These are phyloP conservation scores for Euplexia lucipara DNA, from an alignment of 2,888 invertebrate species.

Conservation along the genomic window DNA sequence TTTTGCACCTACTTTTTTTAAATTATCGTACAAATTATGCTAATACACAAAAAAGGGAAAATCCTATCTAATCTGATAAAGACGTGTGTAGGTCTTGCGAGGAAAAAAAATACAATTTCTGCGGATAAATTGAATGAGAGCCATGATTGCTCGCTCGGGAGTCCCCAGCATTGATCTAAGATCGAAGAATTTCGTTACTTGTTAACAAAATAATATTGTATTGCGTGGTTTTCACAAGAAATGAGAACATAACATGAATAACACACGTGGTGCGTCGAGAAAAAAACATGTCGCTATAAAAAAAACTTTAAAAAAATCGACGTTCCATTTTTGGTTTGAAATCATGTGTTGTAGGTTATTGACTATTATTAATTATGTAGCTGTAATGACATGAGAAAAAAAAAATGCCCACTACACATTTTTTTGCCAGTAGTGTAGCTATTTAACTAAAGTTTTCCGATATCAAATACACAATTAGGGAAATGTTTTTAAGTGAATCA, in stretches of 20 bases:
- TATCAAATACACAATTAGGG: neutral
- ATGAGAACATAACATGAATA: conserved; percentile 23
- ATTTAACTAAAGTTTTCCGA: conserved; percentile 2
- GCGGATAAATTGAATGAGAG: conserved; percentile 63
- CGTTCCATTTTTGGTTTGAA: conserved; percentile 5
- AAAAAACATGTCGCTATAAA: neutral
- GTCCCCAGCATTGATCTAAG: conserved; percentile 44
- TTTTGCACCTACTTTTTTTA: conserved; percentile 32
- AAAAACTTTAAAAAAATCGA: neutral
- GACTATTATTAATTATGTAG: conserved; percentile 6
- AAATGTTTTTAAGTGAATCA: neutral
- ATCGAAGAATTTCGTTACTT: conserved; percentile 52
- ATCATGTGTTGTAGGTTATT: too few relatives aligned
- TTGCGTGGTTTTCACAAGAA: conserved; percentile 22
- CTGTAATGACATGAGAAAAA: conserved; percentile 11
- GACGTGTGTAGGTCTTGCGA: conserved; percentile 32
- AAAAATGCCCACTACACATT: neutral
- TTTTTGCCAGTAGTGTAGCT: conserved; percentile 7
- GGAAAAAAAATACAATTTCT: conserved; percentile 60
- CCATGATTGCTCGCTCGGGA: conserved; percentile 61
- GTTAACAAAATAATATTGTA: conserved; percentile 35
- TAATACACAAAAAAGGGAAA: conserved; percentile 47
- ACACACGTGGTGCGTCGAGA: neutral
- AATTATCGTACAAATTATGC: conserved; percentile 57
- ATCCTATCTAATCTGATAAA: conserved; percentile 55